Conservation (phyloP, 1,140 invertebrate genomes). For the Musca vetustissima region DNA sequence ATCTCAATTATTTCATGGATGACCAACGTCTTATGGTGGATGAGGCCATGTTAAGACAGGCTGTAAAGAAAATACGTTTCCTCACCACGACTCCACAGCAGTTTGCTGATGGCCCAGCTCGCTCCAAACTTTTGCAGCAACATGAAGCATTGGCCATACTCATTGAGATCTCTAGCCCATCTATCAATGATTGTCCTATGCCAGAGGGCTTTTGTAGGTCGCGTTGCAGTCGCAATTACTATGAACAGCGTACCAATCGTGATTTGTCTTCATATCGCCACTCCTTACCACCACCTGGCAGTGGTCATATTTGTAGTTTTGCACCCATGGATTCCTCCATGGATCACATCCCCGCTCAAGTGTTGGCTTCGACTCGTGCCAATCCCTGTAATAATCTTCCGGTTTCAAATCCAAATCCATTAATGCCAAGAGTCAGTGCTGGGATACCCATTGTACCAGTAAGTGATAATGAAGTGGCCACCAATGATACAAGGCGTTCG, state of each 20-base stretch:
- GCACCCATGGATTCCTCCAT: slow-evolving; percentile 9
- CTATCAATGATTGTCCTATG: slow-evolving; percentile 63
- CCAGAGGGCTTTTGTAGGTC: slow-evolving; percentile 68
- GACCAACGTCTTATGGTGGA: slow-evolving; percentile 46
- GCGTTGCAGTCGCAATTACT: slow-evolving; percentile 45
- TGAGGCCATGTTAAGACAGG: slow-evolving; percentile 52
- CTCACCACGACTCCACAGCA: slow-evolving; percentile 74
- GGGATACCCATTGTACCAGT: slow-evolving; percentile 11
- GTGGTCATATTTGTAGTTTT: slow-evolving; percentile 15
- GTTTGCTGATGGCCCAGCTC: slow-evolving; percentile 77
- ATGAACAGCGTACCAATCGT: slow-evolving; percentile 39
- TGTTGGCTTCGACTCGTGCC: not conserved
- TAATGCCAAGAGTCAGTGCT: slow-evolving; percentile 9
- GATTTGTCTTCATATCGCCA: slow-evolving; percentile 40
- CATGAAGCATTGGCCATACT: slow-evolving; percentile 78
- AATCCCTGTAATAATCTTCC: not conserved
- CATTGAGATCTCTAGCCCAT: slow-evolving; percentile 75
- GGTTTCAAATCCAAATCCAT: not conserved
- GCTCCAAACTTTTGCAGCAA: slow-evolving; percentile 69
- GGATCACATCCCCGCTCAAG: slow-evolving; percentile 6
- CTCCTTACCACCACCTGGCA: not conserved
- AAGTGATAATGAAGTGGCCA: slow-evolving; percentile 26
- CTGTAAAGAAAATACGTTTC: slow-evolving; percentile 71
- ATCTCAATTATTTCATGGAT: slow-evolving; percentile 47
- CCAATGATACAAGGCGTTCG: slow-evolving; percentile 60